These are phyloP conservation scores for Elysia crispata DNA, from an alignment of 2,888 invertebrate genomes.

Conservation along the genomic window DNA sequence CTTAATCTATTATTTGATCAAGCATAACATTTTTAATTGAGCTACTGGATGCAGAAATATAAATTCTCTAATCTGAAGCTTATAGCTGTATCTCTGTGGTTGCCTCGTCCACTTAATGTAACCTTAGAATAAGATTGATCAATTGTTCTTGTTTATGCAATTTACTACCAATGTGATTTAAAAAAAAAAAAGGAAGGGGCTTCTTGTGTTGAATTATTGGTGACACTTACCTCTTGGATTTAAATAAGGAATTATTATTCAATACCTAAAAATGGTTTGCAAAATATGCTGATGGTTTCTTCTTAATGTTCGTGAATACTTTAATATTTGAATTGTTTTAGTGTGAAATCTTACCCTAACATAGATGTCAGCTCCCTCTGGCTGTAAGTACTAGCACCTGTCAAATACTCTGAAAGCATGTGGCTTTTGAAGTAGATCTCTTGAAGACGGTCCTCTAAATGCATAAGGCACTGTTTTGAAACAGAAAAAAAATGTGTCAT, in stretches of 20 bases:
- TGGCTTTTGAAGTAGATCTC: slow-evolving; percentile 91
- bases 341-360: slow-evolving; percentile 66
- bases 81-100: too few species aligned
- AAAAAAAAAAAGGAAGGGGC: too few species aligned
- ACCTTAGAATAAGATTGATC: too few species aligned
- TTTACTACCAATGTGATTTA: too few species aligned
- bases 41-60: too few species aligned
- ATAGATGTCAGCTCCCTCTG: slow-evolving; percentile 69
- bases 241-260: neutral
- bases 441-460: slow-evolving; percentile 89
- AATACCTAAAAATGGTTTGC: neutral
- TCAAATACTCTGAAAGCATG: slow-evolving; percentile 84
- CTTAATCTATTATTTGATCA: neutral
- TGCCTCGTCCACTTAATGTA: too few species aligned
- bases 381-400: slow-evolving; percentile 62
- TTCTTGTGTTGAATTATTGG: too few species aligned
- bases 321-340: too few species aligned
- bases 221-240: too few species aligned
- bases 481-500: neutral
- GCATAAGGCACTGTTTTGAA: slow-evolving; percentile 83
- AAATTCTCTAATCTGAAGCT: too few species aligned
- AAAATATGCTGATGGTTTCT: neutral
- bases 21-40: neutral
- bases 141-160: too few species aligned
- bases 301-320: too few species aligned